These are phyloP conservation scores for Ptychobarbus kaznakovi DNA, from an alignment of 2,797 vertebrate species.

Conservation along the genomic window DNA sequence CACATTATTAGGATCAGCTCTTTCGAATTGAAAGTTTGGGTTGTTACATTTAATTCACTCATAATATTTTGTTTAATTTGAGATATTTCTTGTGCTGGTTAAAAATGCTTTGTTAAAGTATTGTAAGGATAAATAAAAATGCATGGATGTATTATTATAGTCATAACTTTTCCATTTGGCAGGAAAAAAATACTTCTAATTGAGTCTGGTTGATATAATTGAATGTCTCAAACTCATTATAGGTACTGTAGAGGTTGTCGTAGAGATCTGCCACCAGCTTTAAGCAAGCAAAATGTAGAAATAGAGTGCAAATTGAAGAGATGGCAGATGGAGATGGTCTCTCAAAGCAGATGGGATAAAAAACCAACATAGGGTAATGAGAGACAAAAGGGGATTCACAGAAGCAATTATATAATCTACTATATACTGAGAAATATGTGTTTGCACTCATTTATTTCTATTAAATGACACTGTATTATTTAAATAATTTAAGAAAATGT, in stretches of 20 bases:
- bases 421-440: neutral
- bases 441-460: neutral
- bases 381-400: neutral
- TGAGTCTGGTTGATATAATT: neutral
- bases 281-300: conserved; percentile 7
- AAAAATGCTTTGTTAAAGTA: neutral
- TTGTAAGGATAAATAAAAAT: neutral
- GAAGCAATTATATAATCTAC: neutral
- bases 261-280: neutral
- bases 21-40: neutral
- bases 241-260: conserved; percentile 19
- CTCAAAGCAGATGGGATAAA: conserved; percentile 24
- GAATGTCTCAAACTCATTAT: neutral
- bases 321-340: neutral
- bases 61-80: neutral
- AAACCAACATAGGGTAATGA: neutral
- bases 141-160: neutral
- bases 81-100: neutral
- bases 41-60: neutral
- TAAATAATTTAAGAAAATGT: too few relatives aligned
- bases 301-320: neutral
- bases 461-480: too few relatives aligned
- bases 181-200: neutral
- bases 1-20: neutral
- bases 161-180: neutral